Evolutionary conservation across 2,888 invertebrate genomes (phyloP).

Genomic region (Perithous albicinctus): DNA sequence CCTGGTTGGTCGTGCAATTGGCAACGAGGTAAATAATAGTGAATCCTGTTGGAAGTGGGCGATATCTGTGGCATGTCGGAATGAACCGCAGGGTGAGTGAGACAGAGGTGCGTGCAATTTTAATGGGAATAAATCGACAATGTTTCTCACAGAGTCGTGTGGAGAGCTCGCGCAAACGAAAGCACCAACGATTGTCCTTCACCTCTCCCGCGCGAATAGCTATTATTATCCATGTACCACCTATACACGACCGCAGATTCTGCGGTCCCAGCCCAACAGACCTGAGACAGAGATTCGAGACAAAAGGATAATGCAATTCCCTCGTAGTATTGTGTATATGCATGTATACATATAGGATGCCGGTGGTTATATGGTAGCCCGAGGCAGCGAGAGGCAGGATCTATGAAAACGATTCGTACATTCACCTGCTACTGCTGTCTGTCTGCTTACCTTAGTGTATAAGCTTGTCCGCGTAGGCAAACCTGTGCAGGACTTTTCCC

Average conservation of each 20-base stretch:
- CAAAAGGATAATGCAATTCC: constrained; percentile 75
- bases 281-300: constrained; percentile 62
- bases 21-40: constrained; percentile 19
- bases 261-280: constrained; percentile 21
- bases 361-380: constrained; percentile 20
- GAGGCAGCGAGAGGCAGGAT: constrained; percentile 53
- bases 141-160: constrained; percentile 72
- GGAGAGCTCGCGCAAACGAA: constrained; percentile 48
- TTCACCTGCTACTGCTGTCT: constrained; percentile 56
- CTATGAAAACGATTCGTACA: constrained; percentile 52
- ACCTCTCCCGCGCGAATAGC: constrained; percentile 69
- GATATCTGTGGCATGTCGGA: neutral
- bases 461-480: constrained; percentile 8
- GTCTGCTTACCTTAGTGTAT: constrained; percentile 22
- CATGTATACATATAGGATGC: neutral
- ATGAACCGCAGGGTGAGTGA: constrained; percentile 1
- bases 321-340: constrained; percentile 12
- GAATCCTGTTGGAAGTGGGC: constrained; percentile 16
- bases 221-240: constrained; percentile 38
- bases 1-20: neutral
- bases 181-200: constrained; percentile 75
- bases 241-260: constrained; percentile 39
- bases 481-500: neutral
- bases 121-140: constrained; percentile 66
- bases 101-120: constrained; percentile 41